These are phyloP conservation scores for Aurelia sp. DNA, from an alignment of 30 jellyfish, hydroid and myxozoan genomes.

Conservation along the genomic window DNA sequence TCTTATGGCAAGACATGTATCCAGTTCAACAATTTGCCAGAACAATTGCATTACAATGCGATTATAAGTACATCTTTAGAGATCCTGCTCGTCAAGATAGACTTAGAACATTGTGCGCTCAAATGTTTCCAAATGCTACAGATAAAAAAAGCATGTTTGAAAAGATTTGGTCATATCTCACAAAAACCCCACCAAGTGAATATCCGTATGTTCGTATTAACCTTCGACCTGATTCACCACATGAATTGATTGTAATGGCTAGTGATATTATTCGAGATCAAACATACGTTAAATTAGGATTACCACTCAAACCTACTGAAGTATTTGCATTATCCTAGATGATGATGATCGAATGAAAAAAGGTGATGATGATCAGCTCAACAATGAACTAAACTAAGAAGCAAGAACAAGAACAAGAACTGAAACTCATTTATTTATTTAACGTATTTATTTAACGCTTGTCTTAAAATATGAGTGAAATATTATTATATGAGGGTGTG, in stretches of 20 bases:
- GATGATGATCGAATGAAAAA: no score
- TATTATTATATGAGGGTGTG: no score
- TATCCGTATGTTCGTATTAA: background rate
- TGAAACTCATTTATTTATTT: no score
- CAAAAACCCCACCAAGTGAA: background rate
- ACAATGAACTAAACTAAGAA: no score
- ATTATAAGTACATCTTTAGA: background rate
- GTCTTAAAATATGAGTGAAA: no score
- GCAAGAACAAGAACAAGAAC: no score
- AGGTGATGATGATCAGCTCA: no score
- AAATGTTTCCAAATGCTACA: background rate
- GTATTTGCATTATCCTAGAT: no score
- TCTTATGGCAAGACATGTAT: background rate
- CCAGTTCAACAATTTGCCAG: background rate
- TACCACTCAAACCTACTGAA: no score
- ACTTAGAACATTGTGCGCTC: background rate
- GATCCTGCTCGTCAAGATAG: background rate
- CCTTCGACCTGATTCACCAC: background rate
- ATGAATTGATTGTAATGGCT: background rate
- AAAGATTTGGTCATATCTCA: background rate
- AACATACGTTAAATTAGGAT: no score
- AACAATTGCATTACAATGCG: background rate
- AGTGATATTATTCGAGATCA: background rate
- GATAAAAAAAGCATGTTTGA: background rate
- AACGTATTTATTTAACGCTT: no score